Conservation (phyloP, 2,113 vertebrate genomes). For the Aythya baeri region DNA sequence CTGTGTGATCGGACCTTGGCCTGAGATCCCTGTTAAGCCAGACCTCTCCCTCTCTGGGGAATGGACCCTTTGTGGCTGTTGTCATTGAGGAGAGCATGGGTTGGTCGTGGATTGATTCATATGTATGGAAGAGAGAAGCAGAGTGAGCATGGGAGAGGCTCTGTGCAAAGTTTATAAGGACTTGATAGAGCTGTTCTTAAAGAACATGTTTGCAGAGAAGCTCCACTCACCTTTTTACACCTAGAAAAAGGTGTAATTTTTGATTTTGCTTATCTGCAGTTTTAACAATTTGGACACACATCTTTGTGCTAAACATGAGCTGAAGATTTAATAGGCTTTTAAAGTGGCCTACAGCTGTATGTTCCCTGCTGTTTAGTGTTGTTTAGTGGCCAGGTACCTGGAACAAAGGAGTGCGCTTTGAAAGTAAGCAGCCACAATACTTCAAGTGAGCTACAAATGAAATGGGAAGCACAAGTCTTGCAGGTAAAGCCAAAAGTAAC, state of each 20-base stretch:
- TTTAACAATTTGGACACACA: background rate
- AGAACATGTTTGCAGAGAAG: background rate
- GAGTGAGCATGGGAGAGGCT: background rate
- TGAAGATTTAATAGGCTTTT: background rate
- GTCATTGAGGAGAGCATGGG: background rate
- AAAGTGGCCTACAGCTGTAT: background rate
- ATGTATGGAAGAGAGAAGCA: background rate
- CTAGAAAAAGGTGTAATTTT: background rate
- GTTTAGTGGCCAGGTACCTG: background rate
- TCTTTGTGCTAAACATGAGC: background rate
- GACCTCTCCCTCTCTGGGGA: background rate
- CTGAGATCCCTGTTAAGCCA: background rate
- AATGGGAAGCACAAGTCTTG: background rate
- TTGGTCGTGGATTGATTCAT: background rate
- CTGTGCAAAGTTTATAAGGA: background rate
- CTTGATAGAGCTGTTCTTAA: background rate
- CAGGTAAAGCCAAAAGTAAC: background rate
- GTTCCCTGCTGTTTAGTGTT: background rate
- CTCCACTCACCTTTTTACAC: background rate
- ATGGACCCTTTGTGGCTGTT: background rate
- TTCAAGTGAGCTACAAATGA: background rate
- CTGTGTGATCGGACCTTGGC: background rate
- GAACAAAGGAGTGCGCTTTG: background rate
- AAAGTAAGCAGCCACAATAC: background rate
- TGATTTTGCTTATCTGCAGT: background rate